phyloP scores from a whole-genome alignment of 35 echinoderm and acorn worm genomes.

The Lytechinus pictus region DNA sequence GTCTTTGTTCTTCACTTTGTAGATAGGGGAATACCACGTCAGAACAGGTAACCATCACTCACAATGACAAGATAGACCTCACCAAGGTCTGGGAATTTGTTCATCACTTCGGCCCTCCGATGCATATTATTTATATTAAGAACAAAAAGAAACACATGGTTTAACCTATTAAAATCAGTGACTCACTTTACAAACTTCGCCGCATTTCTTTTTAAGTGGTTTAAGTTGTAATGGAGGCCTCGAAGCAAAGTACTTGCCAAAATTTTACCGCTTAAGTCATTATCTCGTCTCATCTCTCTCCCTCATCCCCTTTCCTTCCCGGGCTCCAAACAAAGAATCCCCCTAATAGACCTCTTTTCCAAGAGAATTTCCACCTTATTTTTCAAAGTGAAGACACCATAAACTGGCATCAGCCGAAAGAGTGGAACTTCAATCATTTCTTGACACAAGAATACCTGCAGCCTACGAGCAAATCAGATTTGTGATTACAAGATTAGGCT shows the following conservation, averaged over 20 bases:
- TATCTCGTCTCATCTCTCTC: not conserved
- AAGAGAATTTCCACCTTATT: not conserved
- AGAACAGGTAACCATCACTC: not conserved
- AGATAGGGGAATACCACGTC: not conserved
- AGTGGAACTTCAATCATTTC: not conserved
- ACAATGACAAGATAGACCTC: not conserved
- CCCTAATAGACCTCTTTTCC: not conserved
- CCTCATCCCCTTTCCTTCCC: not conserved
- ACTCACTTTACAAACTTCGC: not conserved
- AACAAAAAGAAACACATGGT: not conserved
- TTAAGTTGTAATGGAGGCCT: not conserved
- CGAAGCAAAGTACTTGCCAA: not conserved
- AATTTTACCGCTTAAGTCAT: not conserved
- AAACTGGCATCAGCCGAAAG: not conserved
- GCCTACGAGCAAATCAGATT: too few relatives aligned
- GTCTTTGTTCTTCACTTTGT: not conserved
- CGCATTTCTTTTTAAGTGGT: not conserved
- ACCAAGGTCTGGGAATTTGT: not conserved
- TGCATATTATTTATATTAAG: not conserved
- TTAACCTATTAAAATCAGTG: not conserved
- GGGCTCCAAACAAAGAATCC: not conserved
- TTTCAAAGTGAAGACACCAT: not conserved
- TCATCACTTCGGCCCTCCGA: not conserved
- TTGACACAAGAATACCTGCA: too few relatives aligned
- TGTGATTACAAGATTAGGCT: too few relatives aligned